Conservation (phyloP, 2,888 invertebrate species). For the Eristalinus sepulchralis region DNA sequence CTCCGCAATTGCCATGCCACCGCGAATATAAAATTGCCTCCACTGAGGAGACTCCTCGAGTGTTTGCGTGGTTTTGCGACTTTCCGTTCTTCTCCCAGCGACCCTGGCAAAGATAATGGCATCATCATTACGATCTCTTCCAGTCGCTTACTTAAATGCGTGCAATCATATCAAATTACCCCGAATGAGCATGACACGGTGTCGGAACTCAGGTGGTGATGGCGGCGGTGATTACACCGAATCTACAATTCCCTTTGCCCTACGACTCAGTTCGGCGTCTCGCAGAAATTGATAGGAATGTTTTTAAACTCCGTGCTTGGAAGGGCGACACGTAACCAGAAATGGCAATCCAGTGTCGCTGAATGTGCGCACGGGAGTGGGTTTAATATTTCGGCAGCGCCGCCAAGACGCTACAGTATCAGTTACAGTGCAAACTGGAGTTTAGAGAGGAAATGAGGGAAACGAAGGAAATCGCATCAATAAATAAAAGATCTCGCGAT, state of each 20-base stretch:
- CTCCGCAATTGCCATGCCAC: neutral
- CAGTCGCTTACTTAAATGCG: slow-evolving; percentile 67
- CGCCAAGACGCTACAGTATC: slow-evolving; percentile 23
- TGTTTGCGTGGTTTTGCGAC: slow-evolving; percentile 12
- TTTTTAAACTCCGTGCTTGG: neutral
- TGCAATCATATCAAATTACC: slow-evolving; percentile 69
- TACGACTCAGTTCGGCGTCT: neutral
- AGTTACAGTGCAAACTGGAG: slow-evolving; percentile 18
- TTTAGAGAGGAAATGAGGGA: slow-evolving; percentile 37
- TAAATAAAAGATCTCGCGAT: slow-evolving; percentile 54
- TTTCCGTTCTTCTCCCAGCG: slow-evolving; percentile 3
- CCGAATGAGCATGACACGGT: slow-evolving; percentile 40
- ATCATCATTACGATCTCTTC: slow-evolving; percentile 65
- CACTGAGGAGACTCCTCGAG: neutral
- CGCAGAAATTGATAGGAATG: neutral
- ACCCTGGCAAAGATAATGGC: slow-evolving; percentile 54
- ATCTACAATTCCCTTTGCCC: neutral
- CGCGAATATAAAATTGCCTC: slow-evolving; percentile 1
- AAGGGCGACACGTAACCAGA: slow-evolving; percentile 10
- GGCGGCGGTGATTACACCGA: slow-evolving; percentile 1
- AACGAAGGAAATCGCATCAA: slow-evolving; percentile 60
- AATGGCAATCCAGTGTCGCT: slow-evolving; percentile 31
- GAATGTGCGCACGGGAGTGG: slow-evolving; percentile 9
- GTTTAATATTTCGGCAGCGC: slow-evolving; percentile 58
- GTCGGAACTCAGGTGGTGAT: slow-evolving; percentile 1